Evolutionary conservation across 2,888 invertebrate species (phyloP).

Genomic region (Gisinianus flammeolus): DNA sequence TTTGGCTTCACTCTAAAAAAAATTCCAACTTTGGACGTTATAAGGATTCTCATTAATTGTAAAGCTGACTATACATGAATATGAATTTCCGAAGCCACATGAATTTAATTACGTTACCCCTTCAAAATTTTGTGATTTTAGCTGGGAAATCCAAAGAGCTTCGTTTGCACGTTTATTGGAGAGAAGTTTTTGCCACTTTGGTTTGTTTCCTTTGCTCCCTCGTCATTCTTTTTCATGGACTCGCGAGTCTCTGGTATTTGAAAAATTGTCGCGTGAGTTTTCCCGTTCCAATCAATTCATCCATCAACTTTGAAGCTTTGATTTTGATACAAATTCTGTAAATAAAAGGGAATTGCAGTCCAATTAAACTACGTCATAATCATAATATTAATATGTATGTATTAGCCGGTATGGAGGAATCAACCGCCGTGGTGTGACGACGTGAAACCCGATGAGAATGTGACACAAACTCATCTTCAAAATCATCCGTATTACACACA

Average conservation of each 20-base stretch:
- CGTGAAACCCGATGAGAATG: not conserved
- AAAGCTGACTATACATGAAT: too few species aligned
- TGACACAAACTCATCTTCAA: not conserved
- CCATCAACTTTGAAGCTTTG: too few species aligned
- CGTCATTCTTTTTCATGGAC: constrained; percentile 39
- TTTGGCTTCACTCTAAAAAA: too few species aligned
- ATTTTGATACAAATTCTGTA: too few species aligned
- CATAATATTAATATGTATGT: not conserved
- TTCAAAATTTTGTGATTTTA: constrained; percentile 2
- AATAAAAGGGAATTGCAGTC: too few species aligned
- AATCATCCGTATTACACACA: constrained; percentile 34
- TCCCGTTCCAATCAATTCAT: too few species aligned
- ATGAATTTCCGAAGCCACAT: not conserved
- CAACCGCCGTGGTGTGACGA: constrained; percentile 19
- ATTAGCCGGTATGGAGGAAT: constrained; percentile 26
- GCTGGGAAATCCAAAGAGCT: constrained; percentile 32
- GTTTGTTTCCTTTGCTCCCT: constrained; percentile 37
- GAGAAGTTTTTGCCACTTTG: constrained; percentile 34
- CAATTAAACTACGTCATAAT: not conserved
- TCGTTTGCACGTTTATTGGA: constrained; percentile 31
- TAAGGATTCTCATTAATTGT: not conserved
- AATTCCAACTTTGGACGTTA: not conserved
- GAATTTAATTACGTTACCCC: too few species aligned
- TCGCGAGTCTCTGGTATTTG: constrained; percentile 42
- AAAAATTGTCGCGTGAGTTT: constrained; percentile 36